Evolutionary conservation across 64 coral and sea anemone species (phyloP).

Genomic region (Pocillopora verrucosa): DNA sequence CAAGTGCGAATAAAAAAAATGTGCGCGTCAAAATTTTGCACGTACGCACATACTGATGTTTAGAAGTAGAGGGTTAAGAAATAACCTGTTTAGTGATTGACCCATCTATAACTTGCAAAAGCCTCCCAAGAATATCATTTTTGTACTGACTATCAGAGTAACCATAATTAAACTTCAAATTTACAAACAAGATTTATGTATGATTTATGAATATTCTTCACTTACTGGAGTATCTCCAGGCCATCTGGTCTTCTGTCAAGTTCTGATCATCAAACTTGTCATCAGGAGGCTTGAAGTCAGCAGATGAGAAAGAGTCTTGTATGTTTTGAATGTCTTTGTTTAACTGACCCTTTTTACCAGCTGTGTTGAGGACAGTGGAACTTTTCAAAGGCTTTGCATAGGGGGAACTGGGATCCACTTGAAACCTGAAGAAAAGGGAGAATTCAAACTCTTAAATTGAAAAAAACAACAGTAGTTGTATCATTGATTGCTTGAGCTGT

Average conservation of each 20-base stretch:
- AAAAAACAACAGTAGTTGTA: too few relatives aligned
- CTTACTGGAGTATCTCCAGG: constrained; percentile 75
- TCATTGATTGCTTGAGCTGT: too few relatives aligned
- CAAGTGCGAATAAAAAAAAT: too few relatives aligned
- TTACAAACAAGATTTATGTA: too few relatives aligned
- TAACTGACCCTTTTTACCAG: constrained; percentile 45
- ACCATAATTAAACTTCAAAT: background rate
- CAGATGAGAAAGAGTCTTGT: constrained; percentile 3
- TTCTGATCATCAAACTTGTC: constrained; percentile 64
- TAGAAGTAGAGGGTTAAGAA: too few relatives aligned
- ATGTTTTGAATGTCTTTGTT: constrained; percentile 51
- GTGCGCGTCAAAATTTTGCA: too few relatives aligned
- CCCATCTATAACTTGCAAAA: too few relatives aligned
- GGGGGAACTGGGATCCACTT: constrained; percentile 67
- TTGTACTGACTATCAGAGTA: too few relatives aligned
- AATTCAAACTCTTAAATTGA: background rate
- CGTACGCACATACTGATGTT: too few relatives aligned
- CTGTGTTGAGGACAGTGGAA: constrained; percentile 37
- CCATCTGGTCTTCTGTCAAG: constrained; percentile 73
- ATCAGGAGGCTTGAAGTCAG: constrained; percentile 15
- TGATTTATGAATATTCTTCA: background rate
- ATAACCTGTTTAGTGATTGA: too few relatives aligned
- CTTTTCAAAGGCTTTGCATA: constrained; percentile 75
- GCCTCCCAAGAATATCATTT: too few relatives aligned
- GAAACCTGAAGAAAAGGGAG: constrained; percentile 44